A percentile compares a stretch with the other conserved stretches of the same genome.
Conservation (phyloP, 1,140 invertebrate species). For the Ephestia elutella region DNA sequence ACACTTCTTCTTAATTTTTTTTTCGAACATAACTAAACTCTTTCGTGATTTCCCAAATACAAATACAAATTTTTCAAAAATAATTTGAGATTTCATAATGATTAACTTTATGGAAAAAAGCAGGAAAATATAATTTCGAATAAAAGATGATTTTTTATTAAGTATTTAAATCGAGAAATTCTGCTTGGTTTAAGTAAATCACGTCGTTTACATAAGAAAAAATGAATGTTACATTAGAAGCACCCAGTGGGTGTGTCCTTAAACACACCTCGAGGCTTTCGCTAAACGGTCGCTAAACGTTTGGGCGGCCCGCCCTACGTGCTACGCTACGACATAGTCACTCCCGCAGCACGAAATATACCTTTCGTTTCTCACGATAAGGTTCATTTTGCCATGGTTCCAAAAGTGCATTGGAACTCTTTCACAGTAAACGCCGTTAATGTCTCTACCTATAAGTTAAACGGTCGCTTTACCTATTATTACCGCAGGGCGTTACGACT, state of each 20-base stretch:
- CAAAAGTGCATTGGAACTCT: slow-evolving; percentile 33
- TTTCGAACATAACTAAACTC: neutral
- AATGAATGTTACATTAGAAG: slow-evolving; percentile 3
- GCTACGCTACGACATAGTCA: slow-evolving; percentile 35
- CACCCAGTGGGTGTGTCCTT: slow-evolving; percentile 61
- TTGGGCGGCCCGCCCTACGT: slow-evolving; percentile 70
- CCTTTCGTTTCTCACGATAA: slow-evolving; percentile 19
- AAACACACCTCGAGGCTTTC: slow-evolving; percentile 53
- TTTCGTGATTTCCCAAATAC: too few species aligned
- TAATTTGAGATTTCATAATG: too few species aligned
- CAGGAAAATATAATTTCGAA: too few species aligned
- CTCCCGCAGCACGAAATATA: slow-evolving; percentile 25
- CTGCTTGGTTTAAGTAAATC: too few species aligned
- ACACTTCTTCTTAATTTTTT: neutral
- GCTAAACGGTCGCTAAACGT: slow-evolving; percentile 72
- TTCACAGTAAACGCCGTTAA: slow-evolving; percentile 32
- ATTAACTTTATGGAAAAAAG: too few species aligned
- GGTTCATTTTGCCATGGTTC: slow-evolving; percentile 13
- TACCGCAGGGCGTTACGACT: slow-evolving; percentile 39
- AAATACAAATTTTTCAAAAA: too few species aligned
- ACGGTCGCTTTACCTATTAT: slow-evolving; percentile 44
- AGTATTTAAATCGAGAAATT: too few species aligned
- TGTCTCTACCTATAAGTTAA: slow-evolving; percentile 59
- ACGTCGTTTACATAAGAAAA: neutral
- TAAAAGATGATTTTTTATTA: too few species aligned